These are phyloP conservation scores for Parascotia fuliginaria DNA, from an alignment of 2,888 invertebrate genomes.

Conservation along the genomic window DNA sequence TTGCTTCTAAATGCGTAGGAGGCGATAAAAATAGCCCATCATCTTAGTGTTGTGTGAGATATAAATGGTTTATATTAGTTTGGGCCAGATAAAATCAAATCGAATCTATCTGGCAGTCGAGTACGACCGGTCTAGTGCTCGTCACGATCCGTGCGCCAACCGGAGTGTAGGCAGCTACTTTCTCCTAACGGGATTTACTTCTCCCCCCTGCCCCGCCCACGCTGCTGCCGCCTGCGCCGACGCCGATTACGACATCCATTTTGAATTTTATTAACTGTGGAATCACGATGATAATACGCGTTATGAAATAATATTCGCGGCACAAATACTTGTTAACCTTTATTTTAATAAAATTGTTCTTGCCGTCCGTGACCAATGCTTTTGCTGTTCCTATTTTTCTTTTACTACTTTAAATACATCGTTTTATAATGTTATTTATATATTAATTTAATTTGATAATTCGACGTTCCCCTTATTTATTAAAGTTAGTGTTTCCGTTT, in stretches of 20 bases:
- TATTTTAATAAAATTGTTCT: conserved; percentile 43
- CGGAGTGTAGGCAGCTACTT: conserved; percentile 81
- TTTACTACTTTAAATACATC: conserved; percentile 21
- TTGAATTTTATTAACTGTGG: conserved; percentile 71
- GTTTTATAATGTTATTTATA: background rate
- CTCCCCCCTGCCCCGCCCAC: conserved; percentile 48
- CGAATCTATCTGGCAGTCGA: conserved; percentile 64
- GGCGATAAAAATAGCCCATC: conserved; percentile 45
- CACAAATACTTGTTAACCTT: conserved; percentile 48
- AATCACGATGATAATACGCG: conserved; percentile 63
- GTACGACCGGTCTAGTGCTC: conserved; percentile 58
- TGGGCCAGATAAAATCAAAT: conserved; percentile 65
- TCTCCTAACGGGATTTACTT: conserved; percentile 81
- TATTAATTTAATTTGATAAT: background rate
- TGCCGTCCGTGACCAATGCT: conserved; percentile 21
- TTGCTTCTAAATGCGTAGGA: conserved; percentile 27
- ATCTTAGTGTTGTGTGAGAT: conserved; percentile 47
- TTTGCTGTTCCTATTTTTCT: conserved; percentile 21
- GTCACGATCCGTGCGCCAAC: conserved; percentile 67
- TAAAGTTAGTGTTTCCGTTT: background rate
- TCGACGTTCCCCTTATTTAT: background rate
- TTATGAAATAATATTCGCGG: conserved; percentile 60
- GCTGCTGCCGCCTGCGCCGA: conserved; percentile 51
- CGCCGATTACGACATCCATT: conserved; percentile 72
- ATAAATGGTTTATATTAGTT: conserved; percentile 49